phyloP scores from a whole-genome alignment of 2,888 invertebrate genomes.

The Clusia tigrina region DNA sequence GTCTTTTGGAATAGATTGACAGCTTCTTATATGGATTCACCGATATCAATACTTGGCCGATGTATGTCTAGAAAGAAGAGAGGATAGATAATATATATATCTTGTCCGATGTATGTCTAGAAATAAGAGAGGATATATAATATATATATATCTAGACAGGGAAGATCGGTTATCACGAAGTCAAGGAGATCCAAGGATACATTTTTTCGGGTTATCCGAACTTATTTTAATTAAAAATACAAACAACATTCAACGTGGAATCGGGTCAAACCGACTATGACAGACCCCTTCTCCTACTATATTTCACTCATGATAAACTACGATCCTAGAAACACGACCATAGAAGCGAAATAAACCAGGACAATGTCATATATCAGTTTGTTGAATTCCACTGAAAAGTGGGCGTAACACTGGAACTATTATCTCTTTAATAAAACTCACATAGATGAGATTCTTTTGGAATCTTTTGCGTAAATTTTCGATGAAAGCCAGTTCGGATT shows the following conservation, averaged over 20 bases:
- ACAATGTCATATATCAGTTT: slow-evolving; percentile 8
- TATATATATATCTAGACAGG: too few relatives aligned
- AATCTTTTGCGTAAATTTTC: slow-evolving; percentile 88
- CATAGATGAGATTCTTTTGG: slow-evolving; percentile 88
- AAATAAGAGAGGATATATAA: too few relatives aligned
- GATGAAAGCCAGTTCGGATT: slow-evolving; percentile 82
- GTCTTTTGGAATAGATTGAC: slow-evolving; percentile 79
- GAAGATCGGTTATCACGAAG: too few relatives aligned
- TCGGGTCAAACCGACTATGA: too few relatives aligned
- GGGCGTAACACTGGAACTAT: background rate
- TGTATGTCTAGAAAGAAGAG: slow-evolving; percentile 81
- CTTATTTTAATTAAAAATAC: too few relatives aligned
- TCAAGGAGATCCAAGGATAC: too few relatives aligned
- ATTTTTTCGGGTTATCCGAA: too few relatives aligned
- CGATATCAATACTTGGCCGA: slow-evolving; percentile 93
- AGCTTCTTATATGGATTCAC: slow-evolving; percentile 94
- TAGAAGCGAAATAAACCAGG: background rate
- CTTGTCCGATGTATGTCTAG: too few relatives aligned
- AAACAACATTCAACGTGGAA: too few relatives aligned
- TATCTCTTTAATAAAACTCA: slow-evolving; percentile 67
- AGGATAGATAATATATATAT: background rate
- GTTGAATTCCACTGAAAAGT: slow-evolving; percentile 4
- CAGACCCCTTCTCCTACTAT: too few relatives aligned
- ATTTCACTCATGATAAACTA: too few relatives aligned
- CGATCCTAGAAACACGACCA: background rate